Evolutionary conservation across 2,797 vertebrate species (phyloP), one percentile per base, ranked within the genome.

Genomic region (Xiphophorus birchmanni): DNA sequence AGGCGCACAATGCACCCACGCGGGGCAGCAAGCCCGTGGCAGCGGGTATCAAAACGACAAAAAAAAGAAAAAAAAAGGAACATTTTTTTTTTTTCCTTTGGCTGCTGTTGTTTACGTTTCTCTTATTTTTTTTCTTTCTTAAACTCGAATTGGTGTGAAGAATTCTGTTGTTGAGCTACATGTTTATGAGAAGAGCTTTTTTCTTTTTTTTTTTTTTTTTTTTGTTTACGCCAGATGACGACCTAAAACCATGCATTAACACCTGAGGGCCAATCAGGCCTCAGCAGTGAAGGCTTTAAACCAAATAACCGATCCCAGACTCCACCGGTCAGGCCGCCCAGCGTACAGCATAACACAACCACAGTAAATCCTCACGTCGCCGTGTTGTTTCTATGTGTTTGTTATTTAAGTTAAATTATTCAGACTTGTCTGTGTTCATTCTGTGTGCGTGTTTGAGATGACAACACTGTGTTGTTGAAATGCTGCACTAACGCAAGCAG

Each of bases 381-480:
- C 89, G 79, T 89, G 89, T 91, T 88, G 85, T 92, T 89, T 91
- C 23, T 90, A 75, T 82, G 84, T 92, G 91, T 92, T 92, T 90
- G 88, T 93, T 96, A 95, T 95, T 96, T 96, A 96, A 96, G 89
- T 95, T 96, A 96, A 96, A 93, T 96, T 95, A 95, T 95, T 96
- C 91, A 74, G 86, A 92, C 84, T 86, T 89, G 87, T 94, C 90
- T 94, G 91, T 95, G 93, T 95, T 96, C 89, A 90, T 92, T 95
- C 85, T 86, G 82, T 94, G 91, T 89, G 90, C 94, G 91, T 93
- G 90, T 94, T 92, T 71, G 87, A 93, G 90, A 92, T 80, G 81
- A 93, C 94, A 93, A 92, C 92, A 89, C 78, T 81, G 90, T 91
- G 89, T 91, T 91, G 89, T 90, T 93, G 56, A 44, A 44, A 84